phyloP scores from a whole-genome alignment of 2,113 vertebrate genomes.

The Crotalus horridus region DNA sequence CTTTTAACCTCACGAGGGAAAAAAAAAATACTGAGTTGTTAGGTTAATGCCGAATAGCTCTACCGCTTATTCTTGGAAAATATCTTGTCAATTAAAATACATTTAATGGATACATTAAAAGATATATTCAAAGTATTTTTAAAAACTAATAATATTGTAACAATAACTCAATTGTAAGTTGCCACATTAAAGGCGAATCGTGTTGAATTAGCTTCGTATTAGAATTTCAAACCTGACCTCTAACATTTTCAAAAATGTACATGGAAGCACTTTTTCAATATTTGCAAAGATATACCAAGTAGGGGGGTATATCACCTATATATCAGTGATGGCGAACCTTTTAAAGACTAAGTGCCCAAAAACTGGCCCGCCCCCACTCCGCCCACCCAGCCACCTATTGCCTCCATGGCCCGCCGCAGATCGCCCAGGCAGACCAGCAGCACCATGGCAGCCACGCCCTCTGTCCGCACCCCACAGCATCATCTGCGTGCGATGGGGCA shows the following conservation, averaged over 20 bases:
- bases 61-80: not conserved
- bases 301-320: too few relatives aligned
- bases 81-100: not conserved
- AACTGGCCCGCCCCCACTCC: too few relatives aligned
- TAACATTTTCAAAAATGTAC: not conserved
- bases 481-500: too few relatives aligned
- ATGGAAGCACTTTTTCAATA: not conserved
- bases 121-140: not conserved
- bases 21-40: not conserved
- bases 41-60: not conserved
- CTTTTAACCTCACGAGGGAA: not conserved
- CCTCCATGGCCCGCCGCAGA: too few relatives aligned
- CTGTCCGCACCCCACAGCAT: too few relatives aligned
- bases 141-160: constrained; percentile 2
- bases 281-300: not conserved
- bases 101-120: not conserved
- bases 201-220: not conserved
- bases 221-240: not conserved
- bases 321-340: too few relatives aligned
- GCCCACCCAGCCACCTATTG: too few relatives aligned
- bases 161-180: not conserved
- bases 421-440: too few relatives aligned
- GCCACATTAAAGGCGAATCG: not conserved
- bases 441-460: too few relatives aligned
- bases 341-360: too few relatives aligned